A percentile compares a stretch with the other conserved stretches of the same genome.
Evolutionary conservation across 1,140 invertebrate species (phyloP).

Genomic region (Pinna nobilis): DNA sequence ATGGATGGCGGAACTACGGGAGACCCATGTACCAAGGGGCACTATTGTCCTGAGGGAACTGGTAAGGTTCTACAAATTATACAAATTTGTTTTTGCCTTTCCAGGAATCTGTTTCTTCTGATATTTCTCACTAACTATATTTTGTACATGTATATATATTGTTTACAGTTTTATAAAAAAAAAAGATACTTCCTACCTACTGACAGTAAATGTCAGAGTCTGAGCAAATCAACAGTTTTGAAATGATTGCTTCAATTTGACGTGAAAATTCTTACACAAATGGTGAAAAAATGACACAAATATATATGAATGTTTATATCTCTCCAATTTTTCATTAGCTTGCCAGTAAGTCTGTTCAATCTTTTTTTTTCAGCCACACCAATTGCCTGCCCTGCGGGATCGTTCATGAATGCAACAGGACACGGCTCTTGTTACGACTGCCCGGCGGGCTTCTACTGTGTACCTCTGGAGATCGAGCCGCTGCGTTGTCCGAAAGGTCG

Average conservation of each 20-base stretch:
- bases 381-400: slow-evolving; percentile 59
- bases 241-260: too few species aligned
- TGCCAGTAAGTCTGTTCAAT: slow-evolving; percentile 8
- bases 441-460: slow-evolving; percentile 69
- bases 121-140: too few species aligned
- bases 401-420: slow-evolving; percentile 66
- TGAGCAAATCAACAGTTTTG: too few species aligned
- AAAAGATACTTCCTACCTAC: too few species aligned
- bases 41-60: slow-evolving; percentile 68
- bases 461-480: slow-evolving; percentile 56
- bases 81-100: too few species aligned
- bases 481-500: slow-evolving; percentile 62
- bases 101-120: too few species aligned
- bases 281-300: too few species aligned
- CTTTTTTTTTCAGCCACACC: slow-evolving; percentile 53
- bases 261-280: too few species aligned
- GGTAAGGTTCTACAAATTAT: too few species aligned
- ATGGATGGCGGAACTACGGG: slow-evolving; percentile 67
- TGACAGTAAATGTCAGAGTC: too few species aligned
- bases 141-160: neutral
- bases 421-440: slow-evolving; percentile 62
- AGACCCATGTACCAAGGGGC: slow-evolving; percentile 57
- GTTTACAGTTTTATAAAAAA: too few species aligned
- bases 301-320: neutral
- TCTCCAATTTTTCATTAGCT: neutral